These are phyloP conservation scores for Arizona elegans DNA, from an alignment of 2,113 vertebrate species.

Conservation along the genomic window DNA sequence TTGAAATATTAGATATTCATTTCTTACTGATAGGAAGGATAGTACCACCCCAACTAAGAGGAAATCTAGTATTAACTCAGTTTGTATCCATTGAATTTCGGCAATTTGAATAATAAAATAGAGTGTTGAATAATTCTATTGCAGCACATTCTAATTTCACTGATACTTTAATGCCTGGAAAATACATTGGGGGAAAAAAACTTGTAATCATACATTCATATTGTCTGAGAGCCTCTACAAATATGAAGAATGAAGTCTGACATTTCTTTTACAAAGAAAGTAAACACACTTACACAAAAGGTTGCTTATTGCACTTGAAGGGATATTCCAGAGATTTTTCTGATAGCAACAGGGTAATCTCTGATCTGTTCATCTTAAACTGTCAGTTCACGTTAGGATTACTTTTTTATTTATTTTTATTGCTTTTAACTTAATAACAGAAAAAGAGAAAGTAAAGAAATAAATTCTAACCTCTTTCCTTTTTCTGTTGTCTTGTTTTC, in stretches of 20 bases:
- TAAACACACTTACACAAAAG: slow-evolving; percentile 1
- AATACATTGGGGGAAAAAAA: background rate
- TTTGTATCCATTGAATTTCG: background rate
- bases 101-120: background rate
- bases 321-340: background rate
- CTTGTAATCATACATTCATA: background rate
- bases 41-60: background rate
- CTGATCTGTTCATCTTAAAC: background rate
- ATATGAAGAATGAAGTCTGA: background rate
- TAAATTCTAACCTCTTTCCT: background rate
- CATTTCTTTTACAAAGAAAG: background rate
- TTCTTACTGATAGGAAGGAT: background rate
- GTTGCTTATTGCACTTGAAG: background rate
- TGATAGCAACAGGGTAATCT: background rate
- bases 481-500: background rate
- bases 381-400: background rate
- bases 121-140: background rate
- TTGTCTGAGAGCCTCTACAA: background rate
- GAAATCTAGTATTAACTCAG: background rate
- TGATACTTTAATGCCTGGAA: background rate
- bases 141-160: background rate
- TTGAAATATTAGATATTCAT: background rate
- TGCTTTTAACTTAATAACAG: background rate
- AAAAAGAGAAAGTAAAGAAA: background rate
- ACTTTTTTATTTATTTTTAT: background rate